phyloP scores from a whole-genome alignment of 1,140 invertebrate species.

The Atta texana region DNA sequence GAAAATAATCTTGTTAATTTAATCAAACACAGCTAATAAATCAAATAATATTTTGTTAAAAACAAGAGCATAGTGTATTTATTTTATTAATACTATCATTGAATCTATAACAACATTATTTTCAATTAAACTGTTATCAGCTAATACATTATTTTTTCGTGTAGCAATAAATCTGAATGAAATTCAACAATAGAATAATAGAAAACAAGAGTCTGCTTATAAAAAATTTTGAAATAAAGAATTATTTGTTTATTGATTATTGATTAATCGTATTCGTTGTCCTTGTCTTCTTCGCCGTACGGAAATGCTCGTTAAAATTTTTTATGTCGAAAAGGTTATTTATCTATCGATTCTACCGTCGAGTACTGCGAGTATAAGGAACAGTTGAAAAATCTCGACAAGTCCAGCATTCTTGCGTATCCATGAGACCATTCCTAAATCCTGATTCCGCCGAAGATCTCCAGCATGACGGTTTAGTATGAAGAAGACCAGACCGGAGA shows the following conservation, averaged over 20 bases:
- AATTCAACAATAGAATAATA: not conserved
- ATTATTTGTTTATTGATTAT: conserved; percentile 18
- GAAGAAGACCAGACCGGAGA: conserved; percentile 5
- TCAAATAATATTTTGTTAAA: no score
- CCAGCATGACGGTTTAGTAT: conserved; percentile 26
- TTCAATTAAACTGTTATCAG: no score
- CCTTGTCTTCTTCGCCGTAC: not conserved
- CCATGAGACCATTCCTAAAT: conserved; percentile 6
- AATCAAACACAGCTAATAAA: no score
- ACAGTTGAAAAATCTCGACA: not conserved
- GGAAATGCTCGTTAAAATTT: conserved; percentile 24
- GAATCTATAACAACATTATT: no score
- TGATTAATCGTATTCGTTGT: not conserved
- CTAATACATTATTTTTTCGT: no score
- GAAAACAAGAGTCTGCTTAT: not conserved
- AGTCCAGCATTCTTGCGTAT: conserved; percentile 5
- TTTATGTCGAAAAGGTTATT: not conserved
- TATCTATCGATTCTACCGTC: not conserved
- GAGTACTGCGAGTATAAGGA: conserved; percentile 1
- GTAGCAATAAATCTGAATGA: not conserved
- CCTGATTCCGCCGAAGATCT: conserved; percentile 19
- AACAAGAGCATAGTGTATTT: no score
- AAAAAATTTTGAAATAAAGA: conserved; percentile 16
- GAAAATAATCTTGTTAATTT: no score
- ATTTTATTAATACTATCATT: no score